Evolutionary conservation across 2,888 invertebrate species (phyloP).

Genomic region (Microchrysa polita): DNA sequence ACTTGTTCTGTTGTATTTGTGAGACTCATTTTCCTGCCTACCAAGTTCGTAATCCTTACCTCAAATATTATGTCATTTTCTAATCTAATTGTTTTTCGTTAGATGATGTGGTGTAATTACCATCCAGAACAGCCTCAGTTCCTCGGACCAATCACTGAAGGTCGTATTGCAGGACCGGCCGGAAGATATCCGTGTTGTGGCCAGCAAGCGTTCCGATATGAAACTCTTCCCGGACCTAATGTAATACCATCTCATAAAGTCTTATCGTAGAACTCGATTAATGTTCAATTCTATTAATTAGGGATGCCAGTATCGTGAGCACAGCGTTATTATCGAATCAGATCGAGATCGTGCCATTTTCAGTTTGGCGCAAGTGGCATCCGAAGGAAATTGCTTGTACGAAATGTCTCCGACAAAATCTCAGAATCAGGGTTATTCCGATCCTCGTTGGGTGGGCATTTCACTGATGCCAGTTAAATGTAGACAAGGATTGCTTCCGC

Average conservation of each 20-base stretch:
- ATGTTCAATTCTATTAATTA: conserved; percentile 55
- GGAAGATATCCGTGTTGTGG: conserved; percentile 90
- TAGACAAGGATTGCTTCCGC: conserved; percentile 61
- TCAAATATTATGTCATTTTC: conserved; percentile 36
- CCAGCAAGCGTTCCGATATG: conserved; percentile 75
- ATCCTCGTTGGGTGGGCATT: conserved; percentile 60
- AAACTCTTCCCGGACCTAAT: conserved; percentile 62
- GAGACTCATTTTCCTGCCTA: conserved; percentile 80
- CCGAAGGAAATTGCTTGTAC: conserved; percentile 59
- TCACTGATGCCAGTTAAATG: conserved; percentile 61
- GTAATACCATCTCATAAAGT: conserved; percentile 53
- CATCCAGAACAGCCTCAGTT: conserved; percentile 83
- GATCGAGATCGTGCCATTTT: conserved; percentile 75
- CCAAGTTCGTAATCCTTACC: too few species aligned
- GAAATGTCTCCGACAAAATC: conserved; percentile 57
- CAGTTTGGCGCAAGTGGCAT: conserved; percentile 60
- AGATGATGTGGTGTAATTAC: conserved; percentile 84
- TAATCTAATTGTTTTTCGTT: not conserved
- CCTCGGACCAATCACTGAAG: conserved; percentile 71
- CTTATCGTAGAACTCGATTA: too few species aligned
- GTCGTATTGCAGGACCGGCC: conserved; percentile 72
- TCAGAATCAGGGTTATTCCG: conserved; percentile 53
- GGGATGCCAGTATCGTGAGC: conserved; percentile 81
- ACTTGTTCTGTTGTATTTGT: conserved; percentile 82
- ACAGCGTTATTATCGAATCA: conserved; percentile 72